A percentile compares a stretch with the other conserved stretches of the same genome.
phyloP scores from a whole-genome alignment of 2,888 invertebrate genomes.

The Ormyrus nitidulus region DNA sequence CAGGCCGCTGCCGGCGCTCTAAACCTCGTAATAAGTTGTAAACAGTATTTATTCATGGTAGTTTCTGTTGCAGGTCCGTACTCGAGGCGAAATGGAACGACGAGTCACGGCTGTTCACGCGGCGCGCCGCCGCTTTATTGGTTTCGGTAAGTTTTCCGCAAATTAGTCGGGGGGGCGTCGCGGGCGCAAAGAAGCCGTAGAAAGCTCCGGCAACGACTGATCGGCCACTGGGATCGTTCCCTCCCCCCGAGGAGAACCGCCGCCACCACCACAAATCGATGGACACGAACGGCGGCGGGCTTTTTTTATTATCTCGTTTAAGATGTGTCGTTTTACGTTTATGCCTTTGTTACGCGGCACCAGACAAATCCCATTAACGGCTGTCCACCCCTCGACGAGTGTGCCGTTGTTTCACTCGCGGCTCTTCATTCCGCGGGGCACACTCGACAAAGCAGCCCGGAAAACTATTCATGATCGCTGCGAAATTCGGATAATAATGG shows the following conservation, averaged over 20 bases:
- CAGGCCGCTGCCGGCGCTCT: no score
- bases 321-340: conserved; percentile 48
- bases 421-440: not conserved
- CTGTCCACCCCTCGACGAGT: conserved; percentile 32
- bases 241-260: no score
- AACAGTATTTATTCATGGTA: not conserved
- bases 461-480: conserved; percentile 31
- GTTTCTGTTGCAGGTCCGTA: conserved; percentile 75
- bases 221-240: not conserved
- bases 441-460: not conserved
- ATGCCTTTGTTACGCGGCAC: conserved; percentile 35
- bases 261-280: conserved; percentile 28
- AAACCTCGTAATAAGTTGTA: no score
- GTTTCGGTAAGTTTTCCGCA: conserved; percentile 77
- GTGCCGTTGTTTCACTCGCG: conserved; percentile 21
- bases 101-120: conserved; percentile 79
- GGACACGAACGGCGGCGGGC: not conserved
- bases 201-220: not conserved
- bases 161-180: not conserved
- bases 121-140: conserved; percentile 79
- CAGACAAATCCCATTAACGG: conserved; percentile 52
- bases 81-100: conserved; percentile 79
- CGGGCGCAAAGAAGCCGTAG: not conserved
- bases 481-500: conserved; percentile 46
- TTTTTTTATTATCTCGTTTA: conserved; percentile 47